Conservation (phyloP, 2,888 invertebrate species). For the Drosophila sordidula region DNA sequence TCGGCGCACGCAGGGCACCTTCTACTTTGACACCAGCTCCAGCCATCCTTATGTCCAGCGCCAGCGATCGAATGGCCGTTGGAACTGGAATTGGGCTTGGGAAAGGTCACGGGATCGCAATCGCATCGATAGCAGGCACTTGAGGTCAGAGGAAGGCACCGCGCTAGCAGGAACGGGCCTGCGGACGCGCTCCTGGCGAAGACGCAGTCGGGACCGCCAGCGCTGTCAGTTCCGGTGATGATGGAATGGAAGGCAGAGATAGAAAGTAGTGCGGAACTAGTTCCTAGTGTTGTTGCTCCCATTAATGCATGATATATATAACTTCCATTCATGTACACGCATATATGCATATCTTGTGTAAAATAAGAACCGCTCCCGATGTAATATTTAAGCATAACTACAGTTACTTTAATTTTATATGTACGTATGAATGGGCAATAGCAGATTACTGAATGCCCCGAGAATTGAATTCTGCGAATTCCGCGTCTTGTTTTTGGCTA, state of each 20-base stretch:
- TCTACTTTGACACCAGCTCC: slow-evolving; percentile 77
- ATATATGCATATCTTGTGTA: not conserved
- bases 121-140: slow-evolving; percentile 12
- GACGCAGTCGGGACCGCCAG: not conserved
- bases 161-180: not conserved
- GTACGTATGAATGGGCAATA: not conserved
- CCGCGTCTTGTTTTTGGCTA: not conserved
- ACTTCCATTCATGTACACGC: no score
- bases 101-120: not conserved
- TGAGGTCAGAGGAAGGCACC: not conserved
- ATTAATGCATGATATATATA: no score
- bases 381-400: no score
- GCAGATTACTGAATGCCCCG: not conserved
- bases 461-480: not conserved
- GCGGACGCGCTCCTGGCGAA: no score
- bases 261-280: slow-evolving; percentile 18
- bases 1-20: slow-evolving; percentile 71
- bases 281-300: slow-evolving; percentile 27
- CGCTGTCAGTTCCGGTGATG: slow-evolving; percentile 5
- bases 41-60: slow-evolving; percentile 71
- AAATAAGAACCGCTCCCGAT: not conserved
- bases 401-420: not conserved
- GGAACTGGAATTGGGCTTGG: slow-evolving; percentile 15
- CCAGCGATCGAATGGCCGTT: slow-evolving; percentile 8
- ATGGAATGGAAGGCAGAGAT: not conserved